Evolutionary conservation across 2,113 vertebrate species (phyloP).

Genomic region (pig (Sus scrofa)): DNA sequence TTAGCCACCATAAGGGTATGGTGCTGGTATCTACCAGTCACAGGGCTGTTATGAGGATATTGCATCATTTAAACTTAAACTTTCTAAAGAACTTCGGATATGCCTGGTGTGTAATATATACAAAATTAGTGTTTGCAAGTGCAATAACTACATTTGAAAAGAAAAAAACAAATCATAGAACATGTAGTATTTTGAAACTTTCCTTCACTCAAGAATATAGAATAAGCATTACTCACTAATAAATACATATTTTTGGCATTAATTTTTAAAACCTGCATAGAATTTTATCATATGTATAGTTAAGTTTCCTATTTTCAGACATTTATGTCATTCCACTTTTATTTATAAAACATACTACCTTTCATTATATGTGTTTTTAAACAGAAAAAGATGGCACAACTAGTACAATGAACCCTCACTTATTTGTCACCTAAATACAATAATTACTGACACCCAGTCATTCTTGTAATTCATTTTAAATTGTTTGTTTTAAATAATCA

Average conservation of each 20-base stretch:
- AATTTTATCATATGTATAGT: neutral
- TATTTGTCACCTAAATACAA: neutral
- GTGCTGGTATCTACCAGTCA: neutral
- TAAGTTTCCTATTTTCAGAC: neutral
- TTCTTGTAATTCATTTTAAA: neutral
- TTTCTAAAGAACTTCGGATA: conserved; percentile 23
- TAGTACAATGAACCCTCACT: neutral
- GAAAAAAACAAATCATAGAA: neutral
- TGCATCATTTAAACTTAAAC: neutral
- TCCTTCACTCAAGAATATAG: neutral
- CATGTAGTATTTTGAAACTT: conserved; percentile 7
- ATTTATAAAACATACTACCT: neutral
- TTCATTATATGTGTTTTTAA: conserved; percentile 5
- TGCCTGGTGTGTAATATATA: neutral
- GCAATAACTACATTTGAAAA: neutral
- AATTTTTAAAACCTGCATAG: neutral
- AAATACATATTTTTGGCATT: neutral
- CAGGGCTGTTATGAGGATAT: neutral
- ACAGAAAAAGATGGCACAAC: neutral
- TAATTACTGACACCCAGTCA: neutral
- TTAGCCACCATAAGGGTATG: neutral
- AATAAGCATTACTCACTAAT: neutral
- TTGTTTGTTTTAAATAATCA: neutral
- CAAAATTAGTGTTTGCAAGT: neutral
- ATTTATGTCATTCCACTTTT: neutral